phyloP scores from a whole-genome alignment of 1,140 invertebrate genomes.

The Drosophila repleta region DNA sequence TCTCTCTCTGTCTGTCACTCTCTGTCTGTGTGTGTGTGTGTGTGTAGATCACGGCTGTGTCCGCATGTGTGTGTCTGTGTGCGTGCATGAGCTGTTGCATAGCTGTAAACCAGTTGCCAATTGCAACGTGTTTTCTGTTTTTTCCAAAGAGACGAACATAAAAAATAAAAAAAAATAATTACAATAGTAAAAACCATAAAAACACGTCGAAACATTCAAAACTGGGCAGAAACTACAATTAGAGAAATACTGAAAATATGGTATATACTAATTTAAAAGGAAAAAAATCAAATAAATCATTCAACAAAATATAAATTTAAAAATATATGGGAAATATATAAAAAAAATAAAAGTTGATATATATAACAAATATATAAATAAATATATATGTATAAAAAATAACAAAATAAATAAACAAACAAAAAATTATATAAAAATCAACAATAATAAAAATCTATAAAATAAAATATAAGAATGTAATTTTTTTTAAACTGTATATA shows the following conservation, averaged over 20 bases:
- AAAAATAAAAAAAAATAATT: constrained; percentile 35
- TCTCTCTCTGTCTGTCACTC: background rate
- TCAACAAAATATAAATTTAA: too few relatives aligned
- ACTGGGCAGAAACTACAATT: background rate
- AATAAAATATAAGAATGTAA: too few relatives aligned
- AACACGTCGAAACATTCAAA: constrained; percentile 1
- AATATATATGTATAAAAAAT: too few relatives aligned
- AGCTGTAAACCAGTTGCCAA: constrained; percentile 81
- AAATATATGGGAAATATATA: too few relatives aligned
- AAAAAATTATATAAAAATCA: too few relatives aligned
- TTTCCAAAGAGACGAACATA: constrained; percentile 50
- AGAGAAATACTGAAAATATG: too few relatives aligned
- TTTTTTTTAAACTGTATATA: too few relatives aligned
- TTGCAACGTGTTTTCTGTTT: constrained; percentile 68
- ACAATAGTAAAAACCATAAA: constrained; percentile 35
- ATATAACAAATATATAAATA: too few relatives aligned
- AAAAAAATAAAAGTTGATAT: too few relatives aligned
- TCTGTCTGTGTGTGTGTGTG: constrained; percentile 12
- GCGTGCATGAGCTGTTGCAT: constrained; percentile 59
- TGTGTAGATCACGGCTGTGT: constrained; percentile 25
- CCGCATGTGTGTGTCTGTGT: constrained; percentile 25
- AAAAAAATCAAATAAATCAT: too few relatives aligned
- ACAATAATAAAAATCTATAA: too few relatives aligned
- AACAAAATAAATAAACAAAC: too few relatives aligned
- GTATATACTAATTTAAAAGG: background rate